These are phyloP conservation scores for Ligdia adustata DNA, from an alignment of 2,888 invertebrate species.

Conservation along the genomic window DNA sequence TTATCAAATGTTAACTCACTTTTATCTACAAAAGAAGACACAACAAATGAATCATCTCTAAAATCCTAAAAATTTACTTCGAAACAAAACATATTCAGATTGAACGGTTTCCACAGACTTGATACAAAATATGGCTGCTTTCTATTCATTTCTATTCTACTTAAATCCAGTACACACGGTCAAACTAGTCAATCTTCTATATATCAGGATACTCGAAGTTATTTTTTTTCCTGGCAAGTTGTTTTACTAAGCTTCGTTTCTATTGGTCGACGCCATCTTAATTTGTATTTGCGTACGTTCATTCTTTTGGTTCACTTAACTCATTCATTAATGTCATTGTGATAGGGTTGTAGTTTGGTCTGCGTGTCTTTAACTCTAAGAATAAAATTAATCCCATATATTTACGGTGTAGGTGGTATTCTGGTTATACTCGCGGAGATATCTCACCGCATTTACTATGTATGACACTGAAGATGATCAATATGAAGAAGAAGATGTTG, in stretches of 20 bases:
- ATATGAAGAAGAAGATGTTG: conserved; percentile 94
- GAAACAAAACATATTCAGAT: conserved; percentile 37
- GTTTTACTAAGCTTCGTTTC: conserved; percentile 6
- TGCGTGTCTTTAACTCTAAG: not conserved
- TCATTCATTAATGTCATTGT: conserved; percentile 3
- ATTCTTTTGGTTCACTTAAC: not conserved
- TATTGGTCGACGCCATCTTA: conserved; percentile 1
- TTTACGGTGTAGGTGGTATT: not conserved
- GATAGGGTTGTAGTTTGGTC: not conserved
- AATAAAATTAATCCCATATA: not conserved
- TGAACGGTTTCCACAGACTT: conserved; percentile 15
- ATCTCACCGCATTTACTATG: conserved; percentile 50
- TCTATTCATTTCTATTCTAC: too few relatives aligned
- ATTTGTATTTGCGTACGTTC: not conserved
- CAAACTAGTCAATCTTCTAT: not conserved
- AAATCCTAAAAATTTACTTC: conserved; percentile 45
- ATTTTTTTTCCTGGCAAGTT: not conserved
- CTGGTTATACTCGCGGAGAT: not conserved
- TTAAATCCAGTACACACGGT: not conserved
- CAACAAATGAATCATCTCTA: conserved; percentile 62
- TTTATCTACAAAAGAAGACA: conserved; percentile 38
- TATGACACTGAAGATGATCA: conserved; percentile 82
- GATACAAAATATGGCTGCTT: too few relatives aligned
- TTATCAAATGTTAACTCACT: conserved; percentile 6
- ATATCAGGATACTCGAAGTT: not conserved